Evolutionary conservation across 2,113 vertebrate species (phyloP).

Genomic region (Manacus vitellinus): DNA sequence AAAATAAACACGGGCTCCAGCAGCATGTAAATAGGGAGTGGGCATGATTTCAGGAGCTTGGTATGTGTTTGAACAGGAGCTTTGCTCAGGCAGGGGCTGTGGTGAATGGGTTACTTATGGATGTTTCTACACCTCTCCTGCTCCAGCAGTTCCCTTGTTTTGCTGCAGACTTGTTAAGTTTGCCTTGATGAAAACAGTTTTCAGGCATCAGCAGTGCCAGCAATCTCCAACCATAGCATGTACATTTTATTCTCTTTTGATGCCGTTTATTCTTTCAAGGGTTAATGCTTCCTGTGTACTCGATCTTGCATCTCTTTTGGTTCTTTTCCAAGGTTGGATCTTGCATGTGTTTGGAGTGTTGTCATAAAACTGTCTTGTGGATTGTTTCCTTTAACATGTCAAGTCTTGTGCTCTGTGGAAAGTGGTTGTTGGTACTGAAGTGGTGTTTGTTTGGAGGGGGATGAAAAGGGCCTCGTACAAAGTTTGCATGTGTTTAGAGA

Average conservation of each 20-base stretch:
- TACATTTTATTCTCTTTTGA: neutral
- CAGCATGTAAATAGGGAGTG: neutral
- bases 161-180: neutral
- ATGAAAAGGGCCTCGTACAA: neutral
- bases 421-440: neutral
- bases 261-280: neutral
- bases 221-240: neutral
- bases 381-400: neutral
- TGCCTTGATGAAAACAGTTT: neutral
- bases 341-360: neutral
- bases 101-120: neutral
- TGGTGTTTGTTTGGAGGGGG: neutral
- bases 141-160: neutral
- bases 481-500: neutral
- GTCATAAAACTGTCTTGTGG: neutral
- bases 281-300: neutral
- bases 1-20: neutral
- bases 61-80: constrained; percentile 41
- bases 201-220: neutral
- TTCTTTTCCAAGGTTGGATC: neutral
- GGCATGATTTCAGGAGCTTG: constrained; percentile 11
- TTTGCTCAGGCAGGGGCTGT: neutral
- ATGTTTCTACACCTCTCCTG: neutral
- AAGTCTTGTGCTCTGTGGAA: neutral
- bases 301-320: neutral